Conservation (phyloP, 2,888 invertebrate genomes). For the Plebejus anna region DNA sequence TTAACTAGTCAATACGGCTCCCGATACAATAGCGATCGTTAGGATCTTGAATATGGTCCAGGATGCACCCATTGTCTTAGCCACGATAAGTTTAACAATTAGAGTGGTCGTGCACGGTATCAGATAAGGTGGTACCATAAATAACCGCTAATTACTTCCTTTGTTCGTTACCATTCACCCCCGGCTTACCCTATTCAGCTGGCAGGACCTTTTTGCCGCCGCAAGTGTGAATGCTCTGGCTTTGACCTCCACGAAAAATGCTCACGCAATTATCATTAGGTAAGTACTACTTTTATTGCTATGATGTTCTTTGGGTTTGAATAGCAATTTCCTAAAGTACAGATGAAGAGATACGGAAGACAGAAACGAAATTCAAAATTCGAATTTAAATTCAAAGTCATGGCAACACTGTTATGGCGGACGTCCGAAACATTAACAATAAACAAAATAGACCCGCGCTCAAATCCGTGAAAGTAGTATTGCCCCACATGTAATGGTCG, state of each 20-base stretch:
- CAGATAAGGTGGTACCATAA: slow-evolving; percentile 69
- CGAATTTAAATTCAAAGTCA: slow-evolving; percentile 1
- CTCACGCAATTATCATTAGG: background rate
- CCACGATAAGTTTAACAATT: slow-evolving; percentile 34
- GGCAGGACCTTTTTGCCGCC: background rate
- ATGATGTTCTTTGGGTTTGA: background rate
- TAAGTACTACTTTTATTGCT: too few relatives aligned
- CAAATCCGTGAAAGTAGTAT: slow-evolving; percentile 7
- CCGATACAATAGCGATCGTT: slow-evolving; percentile 31
- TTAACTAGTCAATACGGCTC: background rate
- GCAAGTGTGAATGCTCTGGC: background rate
- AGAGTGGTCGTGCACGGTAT: slow-evolving; percentile 46
- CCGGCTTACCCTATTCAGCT: slow-evolving; percentile 11
- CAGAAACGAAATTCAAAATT: background rate
- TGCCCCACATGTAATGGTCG: slow-evolving; percentile 14
- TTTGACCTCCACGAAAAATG: background rate
- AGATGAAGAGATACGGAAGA: background rate
- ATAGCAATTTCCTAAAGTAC: background rate
- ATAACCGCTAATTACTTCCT: slow-evolving; percentile 71
- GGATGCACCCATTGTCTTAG: slow-evolving; percentile 26
- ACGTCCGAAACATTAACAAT: background rate
- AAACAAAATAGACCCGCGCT: background rate
- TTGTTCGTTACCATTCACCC: slow-evolving; percentile 40
- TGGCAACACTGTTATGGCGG: slow-evolving; percentile 9
- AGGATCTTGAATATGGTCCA: slow-evolving; percentile 31